These are phyloP conservation scores for Aegithalos caudatus DNA, from an alignment of 2,113 vertebrate species.

Conservation along the genomic window DNA sequence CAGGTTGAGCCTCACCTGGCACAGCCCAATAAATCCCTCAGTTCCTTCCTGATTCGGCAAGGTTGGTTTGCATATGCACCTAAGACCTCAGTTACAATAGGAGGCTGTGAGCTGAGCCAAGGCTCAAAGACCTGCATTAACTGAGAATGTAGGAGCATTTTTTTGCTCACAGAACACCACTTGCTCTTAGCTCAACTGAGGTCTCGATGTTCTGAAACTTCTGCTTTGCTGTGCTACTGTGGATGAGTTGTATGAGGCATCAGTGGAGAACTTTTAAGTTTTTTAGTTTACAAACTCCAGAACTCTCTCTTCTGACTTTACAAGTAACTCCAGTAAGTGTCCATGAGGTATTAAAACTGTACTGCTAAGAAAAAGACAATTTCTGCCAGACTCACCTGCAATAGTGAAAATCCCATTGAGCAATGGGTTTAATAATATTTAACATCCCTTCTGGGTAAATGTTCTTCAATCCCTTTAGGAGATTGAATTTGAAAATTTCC, in stretches of 20 bases:
- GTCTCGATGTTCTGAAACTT: neutral
- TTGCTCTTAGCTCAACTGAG: neutral
- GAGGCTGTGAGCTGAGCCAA: neutral
- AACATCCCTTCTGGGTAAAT: neutral
- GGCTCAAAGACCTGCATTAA: neutral
- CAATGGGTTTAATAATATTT: neutral
- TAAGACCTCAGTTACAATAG: neutral
- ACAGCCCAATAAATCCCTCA: neutral
- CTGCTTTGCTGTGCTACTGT: neutral
- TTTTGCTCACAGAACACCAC: neutral
- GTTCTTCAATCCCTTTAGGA: neutral
- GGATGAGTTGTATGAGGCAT: neutral
- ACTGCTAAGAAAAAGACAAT: neutral
- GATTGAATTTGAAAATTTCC: neutral
- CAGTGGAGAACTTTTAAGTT: neutral
- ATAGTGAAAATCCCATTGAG: neutral
- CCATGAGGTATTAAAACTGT: neutral
- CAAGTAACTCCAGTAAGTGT: neutral
- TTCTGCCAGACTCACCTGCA: neutral
- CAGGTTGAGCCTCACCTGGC: neutral
- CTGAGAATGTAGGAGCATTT: neutral
- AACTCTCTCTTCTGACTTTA: neutral
- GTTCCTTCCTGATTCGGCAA: neutral
- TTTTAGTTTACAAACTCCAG: neutral
- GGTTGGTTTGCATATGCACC: accelerated